Evolutionary conservation across 2,888 invertebrate species (phyloP).

Genomic region (Lamproptera curius): DNA sequence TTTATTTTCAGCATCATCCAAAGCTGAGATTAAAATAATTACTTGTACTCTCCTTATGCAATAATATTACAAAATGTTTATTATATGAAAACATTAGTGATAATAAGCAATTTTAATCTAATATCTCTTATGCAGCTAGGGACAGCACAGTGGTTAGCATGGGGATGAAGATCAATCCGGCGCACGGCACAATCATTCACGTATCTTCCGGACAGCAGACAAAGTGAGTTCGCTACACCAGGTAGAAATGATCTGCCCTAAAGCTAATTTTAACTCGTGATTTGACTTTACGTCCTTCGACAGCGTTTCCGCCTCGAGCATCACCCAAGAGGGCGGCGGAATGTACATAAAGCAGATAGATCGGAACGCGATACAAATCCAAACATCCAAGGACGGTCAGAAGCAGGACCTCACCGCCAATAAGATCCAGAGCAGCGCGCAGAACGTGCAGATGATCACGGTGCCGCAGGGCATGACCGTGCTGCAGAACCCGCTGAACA

Average conservation of each 20-base stretch:
- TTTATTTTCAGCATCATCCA: too few relatives aligned
- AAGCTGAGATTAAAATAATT: too few relatives aligned
- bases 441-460: conserved; percentile 71
- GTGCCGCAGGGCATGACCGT: conserved; percentile 71
- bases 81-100: too few relatives aligned
- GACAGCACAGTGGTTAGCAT: conserved; percentile 66
- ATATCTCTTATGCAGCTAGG: conserved; percentile 60
- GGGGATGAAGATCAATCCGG: conserved; percentile 72
- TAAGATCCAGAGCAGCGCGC: conserved; percentile 57
- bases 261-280: too few relatives aligned
- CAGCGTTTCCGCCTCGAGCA: conserved; percentile 58
- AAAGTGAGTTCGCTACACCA: conserved; percentile 38
- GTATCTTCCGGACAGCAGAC: conserved; percentile 72
- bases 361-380: conserved; percentile 64
- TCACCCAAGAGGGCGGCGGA: conserved; percentile 57
- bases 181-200: conserved; percentile 69
- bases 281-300: neutral
- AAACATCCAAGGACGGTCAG: conserved; percentile 57
- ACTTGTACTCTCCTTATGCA: too few relatives aligned
- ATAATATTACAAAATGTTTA: too few relatives aligned
- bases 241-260: too few relatives aligned
- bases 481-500: conserved; percentile 62
- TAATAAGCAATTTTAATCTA: too few relatives aligned
- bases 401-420: conserved; percentile 54
- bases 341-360: conserved; percentile 72